A percentile compares a stretch with the other conserved stretches of the same genome.
These are phyloP conservation scores for Acrobasis consociella DNA, from an alignment of 2,888 invertebrate genomes.

Conservation along the genomic window DNA sequence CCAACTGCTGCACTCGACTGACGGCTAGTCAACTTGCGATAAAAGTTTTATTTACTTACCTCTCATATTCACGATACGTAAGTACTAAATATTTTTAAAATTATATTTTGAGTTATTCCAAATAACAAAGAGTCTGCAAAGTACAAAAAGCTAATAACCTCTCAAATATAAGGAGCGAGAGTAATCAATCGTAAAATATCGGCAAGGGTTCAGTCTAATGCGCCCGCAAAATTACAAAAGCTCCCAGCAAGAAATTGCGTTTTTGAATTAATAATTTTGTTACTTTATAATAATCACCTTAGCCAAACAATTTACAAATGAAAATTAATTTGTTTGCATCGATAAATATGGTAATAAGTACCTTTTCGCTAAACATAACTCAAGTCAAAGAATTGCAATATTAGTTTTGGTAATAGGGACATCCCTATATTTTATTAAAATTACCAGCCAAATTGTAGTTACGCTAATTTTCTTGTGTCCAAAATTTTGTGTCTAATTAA, in stretches of 20 bases:
- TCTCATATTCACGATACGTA: not conserved
- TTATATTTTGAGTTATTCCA: not conserved
- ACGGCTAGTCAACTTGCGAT: not conserved
- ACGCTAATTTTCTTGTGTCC: not conserved
- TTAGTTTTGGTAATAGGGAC: too few relatives aligned
- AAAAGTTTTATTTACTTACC: not conserved
- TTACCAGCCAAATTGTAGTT: too few relatives aligned
- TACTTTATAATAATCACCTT: not conserved
- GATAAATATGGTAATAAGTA: too few relatives aligned
- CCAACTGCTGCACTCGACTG: not conserved
- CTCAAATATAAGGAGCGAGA: conserved; percentile 4
- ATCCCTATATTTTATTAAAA: too few relatives aligned
- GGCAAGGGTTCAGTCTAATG: conserved; percentile 2
- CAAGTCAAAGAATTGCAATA: too few relatives aligned
- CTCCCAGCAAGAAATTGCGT: not conserved
- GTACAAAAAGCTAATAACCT: not conserved
- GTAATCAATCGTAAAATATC: conserved; percentile 9
- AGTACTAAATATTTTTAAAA: not conserved
- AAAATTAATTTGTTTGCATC: too few relatives aligned
- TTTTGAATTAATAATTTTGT: not conserved
- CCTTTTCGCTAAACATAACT: too few relatives aligned
- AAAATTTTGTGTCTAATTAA: not conserved
- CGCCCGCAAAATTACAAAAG: not conserved
- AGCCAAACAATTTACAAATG: too few relatives aligned
- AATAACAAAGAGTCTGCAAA: conserved; percentile 5